A percentile compares a stretch with the other conserved stretches of the same genome.
phyloP scores from a whole-genome alignment of 2,113 vertebrate species.

The Edolisoma coerulescens region DNA sequence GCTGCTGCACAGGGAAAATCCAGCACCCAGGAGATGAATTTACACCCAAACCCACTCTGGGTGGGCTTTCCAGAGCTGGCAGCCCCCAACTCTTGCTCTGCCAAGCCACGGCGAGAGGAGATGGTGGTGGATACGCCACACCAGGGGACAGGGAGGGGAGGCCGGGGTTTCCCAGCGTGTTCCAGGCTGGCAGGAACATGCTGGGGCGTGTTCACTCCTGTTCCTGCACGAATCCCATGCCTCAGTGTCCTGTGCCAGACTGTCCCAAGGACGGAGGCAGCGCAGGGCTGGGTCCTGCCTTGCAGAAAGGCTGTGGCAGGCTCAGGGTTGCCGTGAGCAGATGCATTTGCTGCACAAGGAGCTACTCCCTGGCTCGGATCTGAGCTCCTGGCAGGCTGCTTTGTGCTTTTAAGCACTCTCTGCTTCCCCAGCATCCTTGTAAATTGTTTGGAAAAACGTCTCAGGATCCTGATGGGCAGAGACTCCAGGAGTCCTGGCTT shows the following conservation, averaged over 20 bases:
- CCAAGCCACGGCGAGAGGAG: accelerated
- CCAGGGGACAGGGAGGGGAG: not conserved
- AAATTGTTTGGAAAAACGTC: not conserved
- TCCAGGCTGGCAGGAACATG: not conserved
- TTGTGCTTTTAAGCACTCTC: not conserved
- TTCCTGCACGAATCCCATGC: accelerated
- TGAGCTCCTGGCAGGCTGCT: not conserved
- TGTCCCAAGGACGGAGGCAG: not conserved
- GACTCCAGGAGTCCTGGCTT: not conserved
- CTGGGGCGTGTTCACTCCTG: not conserved
- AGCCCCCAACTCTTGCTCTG: not conserved
- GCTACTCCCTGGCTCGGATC: not conserved
- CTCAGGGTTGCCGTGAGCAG: not conserved
- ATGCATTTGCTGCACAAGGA: not conserved
- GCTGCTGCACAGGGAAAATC: not conserved
- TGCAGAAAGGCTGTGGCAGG: not conserved
- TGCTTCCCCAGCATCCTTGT: not conserved
- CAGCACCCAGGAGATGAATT: not conserved
- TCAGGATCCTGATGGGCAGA: not conserved
- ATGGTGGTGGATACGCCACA: not conserved
- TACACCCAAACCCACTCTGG: not conserved
- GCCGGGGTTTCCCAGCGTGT: not conserved
- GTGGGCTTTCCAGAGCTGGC: not conserved
- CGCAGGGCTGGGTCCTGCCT: not conserved
- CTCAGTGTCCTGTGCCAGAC: not conserved